Evolutionary conservation across 2,113 vertebrate species (phyloP), one percentile per base, ranked within the genome.

Genomic region (Lamprologus tigripictilis): DNA sequence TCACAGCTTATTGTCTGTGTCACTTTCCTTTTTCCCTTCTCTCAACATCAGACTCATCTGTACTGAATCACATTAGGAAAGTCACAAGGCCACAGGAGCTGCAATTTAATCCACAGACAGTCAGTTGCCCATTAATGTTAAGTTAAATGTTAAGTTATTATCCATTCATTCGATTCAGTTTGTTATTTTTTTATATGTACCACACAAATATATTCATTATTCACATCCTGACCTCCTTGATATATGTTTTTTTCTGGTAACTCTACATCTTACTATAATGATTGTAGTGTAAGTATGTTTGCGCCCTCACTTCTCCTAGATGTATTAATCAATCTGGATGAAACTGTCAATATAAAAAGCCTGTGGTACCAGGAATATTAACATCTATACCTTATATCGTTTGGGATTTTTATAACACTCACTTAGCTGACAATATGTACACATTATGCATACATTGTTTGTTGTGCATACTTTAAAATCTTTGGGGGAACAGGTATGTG

Each of bases 281-380:
- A 68, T 14, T 21, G 19, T 21, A 40, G 35, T 40, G 11, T 40
- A 68, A 37, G 61, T 66, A 21, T 68, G 63, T 40, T 14, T 68
- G 0, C 7, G 0, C 61, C 61, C 19, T 21, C 33, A 66, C 61
- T n/a, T 40, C 63, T 68, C 19, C 11, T 21, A 66, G 19, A 37
- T 66, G 61, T 7, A 8, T 68, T 21, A 68, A 68, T 5, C 63
- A 68, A 68, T 40, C 35, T 68, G 63, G 63, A 68, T 40, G 63
- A 68, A 9, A 68, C 63, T 21, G 1, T 40, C 19, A 21, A 21
- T 68, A 68, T 40, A 68, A 66, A 66, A 13, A 21, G 35, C 35
- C 7, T 68, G 33, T 21, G 63, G 33, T 40, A 37, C 4, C 63
- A 40, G 33, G 19, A 68, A 0, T 68, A 68, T 68, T 37, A 68